phyloP scores from a whole-genome alignment of 2,797 vertebrate species.

The Epinephelus coioides region DNA sequence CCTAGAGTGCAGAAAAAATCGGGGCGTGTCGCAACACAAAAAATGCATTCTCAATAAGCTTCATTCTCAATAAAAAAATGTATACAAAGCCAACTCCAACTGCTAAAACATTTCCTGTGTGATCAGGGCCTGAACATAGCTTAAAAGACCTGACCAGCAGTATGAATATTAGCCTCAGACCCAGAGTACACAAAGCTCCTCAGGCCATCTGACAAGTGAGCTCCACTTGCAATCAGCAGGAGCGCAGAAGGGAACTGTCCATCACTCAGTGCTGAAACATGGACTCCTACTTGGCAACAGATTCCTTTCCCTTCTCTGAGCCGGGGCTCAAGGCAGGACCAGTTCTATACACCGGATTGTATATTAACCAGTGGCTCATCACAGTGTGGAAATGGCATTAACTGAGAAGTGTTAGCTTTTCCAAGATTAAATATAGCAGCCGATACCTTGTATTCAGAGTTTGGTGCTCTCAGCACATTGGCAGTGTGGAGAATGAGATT shows the following conservation, averaged over 20 bases:
- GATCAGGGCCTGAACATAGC: too few relatives aligned
- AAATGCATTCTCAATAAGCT: too few relatives aligned
- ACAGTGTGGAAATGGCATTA: slow-evolving; percentile 56
- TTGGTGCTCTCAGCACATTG: slow-evolving; percentile 44
- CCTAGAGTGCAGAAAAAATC: too few relatives aligned
- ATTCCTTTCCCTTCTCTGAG: slow-evolving; percentile 20
- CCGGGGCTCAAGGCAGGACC: slow-evolving; percentile 25
- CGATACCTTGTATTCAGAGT: slow-evolving; percentile 38
- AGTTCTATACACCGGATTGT: slow-evolving; percentile 27
- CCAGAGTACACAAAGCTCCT: background rate
- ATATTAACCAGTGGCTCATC: slow-evolving; percentile 54
- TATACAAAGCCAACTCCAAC: too few relatives aligned
- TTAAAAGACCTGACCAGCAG: too few relatives aligned
- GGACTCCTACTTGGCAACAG: background rate
- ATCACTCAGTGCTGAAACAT: slow-evolving; percentile 39
- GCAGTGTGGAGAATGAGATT: slow-evolving; percentile 73
- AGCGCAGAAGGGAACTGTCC: slow-evolving; percentile 26
- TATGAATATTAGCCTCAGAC: background rate
- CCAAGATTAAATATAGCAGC: slow-evolving; percentile 66
- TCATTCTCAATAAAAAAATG: too few relatives aligned
- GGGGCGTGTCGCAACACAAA: too few relatives aligned
- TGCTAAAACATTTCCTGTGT: too few relatives aligned
- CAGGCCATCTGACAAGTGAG: slow-evolving; percentile 9
- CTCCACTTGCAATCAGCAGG: background rate
- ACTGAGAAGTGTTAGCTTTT: slow-evolving; percentile 49